Base-by-base conservation (phyloP, 2,888 invertebrate genomes). In the Pollenia griseotomentosa region DNA sequence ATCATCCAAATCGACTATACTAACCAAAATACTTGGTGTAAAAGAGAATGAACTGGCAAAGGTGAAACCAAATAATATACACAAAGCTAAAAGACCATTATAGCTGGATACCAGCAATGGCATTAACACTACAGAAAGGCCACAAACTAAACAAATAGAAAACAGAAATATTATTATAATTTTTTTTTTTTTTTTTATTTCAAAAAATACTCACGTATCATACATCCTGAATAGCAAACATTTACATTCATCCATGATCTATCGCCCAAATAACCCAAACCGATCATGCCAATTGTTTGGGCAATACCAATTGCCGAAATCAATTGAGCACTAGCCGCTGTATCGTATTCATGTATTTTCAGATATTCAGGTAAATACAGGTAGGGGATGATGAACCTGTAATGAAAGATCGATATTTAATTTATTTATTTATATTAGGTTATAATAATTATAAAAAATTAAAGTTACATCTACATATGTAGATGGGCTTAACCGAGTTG, bases 341-440 rank as follows among this genome's bases (percentile, higher is more conserved):
- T 96, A 2, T 94, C 94, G 90, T 96, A 97, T 1, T 96, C 96
- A 87, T 95, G 94, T 11, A 95, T 95, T 51, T 95, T 95, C 94
- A 97, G 96, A 92, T 97, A 96, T 91, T 98, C 98, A 78, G 97
- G 97, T 87, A 98, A 94, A 93, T 98, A 99, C 93, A 99, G 97
- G 94, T 99, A 99, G 14, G 98, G 98, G 83, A 99, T 97, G 91
- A 99, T 98, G 93, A 97, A 97, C 97, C 98, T 98, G 81, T 9
- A 68, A 66, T 2, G 5, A 68, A 68, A 57, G 33, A 33, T 33
- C 33, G 33, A 33, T 6, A 33, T 33, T 23, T 19, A 14, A 23
- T 23, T 23, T 33, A 33, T 12, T 59, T 59, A 33, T n/a, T n/a
- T n/a, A n/a, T n/a, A n/a, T n/a, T n/a, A n/a, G n/a, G n/a, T n/a